Conservation (phyloP, 1,140 invertebrate genomes). For the Brachionus plicatilis region DNA sequence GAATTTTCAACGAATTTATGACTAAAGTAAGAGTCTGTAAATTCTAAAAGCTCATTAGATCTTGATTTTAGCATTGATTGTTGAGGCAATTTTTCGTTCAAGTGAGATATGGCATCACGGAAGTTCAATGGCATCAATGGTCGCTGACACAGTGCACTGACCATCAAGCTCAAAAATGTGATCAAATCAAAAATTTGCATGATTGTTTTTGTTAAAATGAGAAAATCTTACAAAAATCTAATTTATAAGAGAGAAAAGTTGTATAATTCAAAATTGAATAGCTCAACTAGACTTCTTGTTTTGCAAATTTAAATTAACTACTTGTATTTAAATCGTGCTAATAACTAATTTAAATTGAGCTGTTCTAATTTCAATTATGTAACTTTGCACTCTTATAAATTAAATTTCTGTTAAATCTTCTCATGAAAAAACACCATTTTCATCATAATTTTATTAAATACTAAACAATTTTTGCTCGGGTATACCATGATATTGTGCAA, state of each 20-base stretch:
- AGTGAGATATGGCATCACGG: background rate
- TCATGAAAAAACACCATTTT: background rate
- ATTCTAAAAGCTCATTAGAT: background rate
- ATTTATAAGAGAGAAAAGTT: background rate
- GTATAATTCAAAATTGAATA: background rate
- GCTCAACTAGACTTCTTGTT: background rate
- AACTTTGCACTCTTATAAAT: background rate
- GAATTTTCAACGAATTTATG: background rate
- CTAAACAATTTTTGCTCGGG: background rate
- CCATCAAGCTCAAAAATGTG: background rate
- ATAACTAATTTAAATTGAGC: too few relatives aligned
- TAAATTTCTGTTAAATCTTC: background rate
- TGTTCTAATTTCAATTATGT: background rate
- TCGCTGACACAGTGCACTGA: background rate
- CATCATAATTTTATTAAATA: background rate
- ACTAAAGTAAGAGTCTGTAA: background rate
- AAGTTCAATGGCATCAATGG: background rate
- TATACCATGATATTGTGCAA: background rate
- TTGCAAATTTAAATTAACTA: background rate
- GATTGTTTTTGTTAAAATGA: background rate
- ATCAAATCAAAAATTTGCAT: background rate
- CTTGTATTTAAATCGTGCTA: too few relatives aligned
- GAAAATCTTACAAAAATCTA: background rate
- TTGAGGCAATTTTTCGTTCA: background rate
- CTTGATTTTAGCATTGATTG: background rate